A percentile compares a stretch with the other conserved stretches of the same genome.
Conservation (phyloP, 2,113 vertebrate genomes). For the Urocolius indicus region DNA sequence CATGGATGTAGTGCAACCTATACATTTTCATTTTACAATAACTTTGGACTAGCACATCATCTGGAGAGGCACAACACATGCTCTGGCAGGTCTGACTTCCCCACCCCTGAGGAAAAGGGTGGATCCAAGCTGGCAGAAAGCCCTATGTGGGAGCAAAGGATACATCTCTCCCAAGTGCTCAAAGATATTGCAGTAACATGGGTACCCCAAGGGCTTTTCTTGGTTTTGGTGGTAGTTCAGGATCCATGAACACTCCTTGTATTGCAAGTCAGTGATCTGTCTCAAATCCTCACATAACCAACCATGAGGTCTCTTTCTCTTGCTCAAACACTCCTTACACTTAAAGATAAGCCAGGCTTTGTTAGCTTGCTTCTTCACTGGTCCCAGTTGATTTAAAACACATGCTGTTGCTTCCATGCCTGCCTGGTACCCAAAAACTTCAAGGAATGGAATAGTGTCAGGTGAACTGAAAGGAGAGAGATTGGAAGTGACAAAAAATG, state of each 20-base stretch:
- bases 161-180: neutral
- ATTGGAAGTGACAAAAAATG: neutral
- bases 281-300: neutral
- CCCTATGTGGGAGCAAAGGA: rapidly evolving
- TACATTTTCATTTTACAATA: neutral
- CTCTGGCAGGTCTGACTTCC: neutral
- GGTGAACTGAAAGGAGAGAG: neutral
- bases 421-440: neutral
- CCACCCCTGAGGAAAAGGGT: neutral
- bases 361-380: neutral
- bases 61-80: neutral
- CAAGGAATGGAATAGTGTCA: neutral
- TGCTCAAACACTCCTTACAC: rapidly evolving
- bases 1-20: neutral
- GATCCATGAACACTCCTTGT: neutral
- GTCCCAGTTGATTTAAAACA: neutral
- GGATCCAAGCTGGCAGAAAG: neutral
- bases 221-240: neutral
- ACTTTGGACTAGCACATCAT: neutral
- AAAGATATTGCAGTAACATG: neutral
- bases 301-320: neutral
- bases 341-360: neutral
- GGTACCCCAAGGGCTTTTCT: neutral
- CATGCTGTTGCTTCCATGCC: neutral
- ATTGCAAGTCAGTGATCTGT: neutral